Evolutionary conservation across 2,113 vertebrate genomes (phyloP), one percentile per base, ranked within the genome.

Genomic region (Phasianus colchicus): DNA sequence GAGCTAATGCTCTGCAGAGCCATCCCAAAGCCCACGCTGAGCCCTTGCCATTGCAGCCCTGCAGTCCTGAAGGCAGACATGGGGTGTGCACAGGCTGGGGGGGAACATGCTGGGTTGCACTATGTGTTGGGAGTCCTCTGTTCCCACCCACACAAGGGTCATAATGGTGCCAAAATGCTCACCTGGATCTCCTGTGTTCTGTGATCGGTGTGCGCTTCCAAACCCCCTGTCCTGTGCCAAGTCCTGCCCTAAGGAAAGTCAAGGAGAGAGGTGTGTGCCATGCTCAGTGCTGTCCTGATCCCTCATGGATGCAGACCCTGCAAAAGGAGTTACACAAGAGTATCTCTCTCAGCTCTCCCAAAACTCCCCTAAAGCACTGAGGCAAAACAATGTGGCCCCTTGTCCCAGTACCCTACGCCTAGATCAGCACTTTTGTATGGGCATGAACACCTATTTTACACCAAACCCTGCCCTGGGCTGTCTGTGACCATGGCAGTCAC

Each of bases 191-290:
- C 40, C 54, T 54, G 60, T 50, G 20, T 47, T 72, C 42, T 89
- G 27, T 22, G 9, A 24, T n/a, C 52, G 3, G 13, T 9, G 7
- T 69, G 38, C 54, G 48, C 34, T 71, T 3, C 25, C 16, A 40
- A 65, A 64, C 43, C 43, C 40, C 34, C 8, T 4, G 11, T 79
- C 43, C 36, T 40, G 63, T 10, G 22, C 42, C 43, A 42, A 17
- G 14, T 71, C 32, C 34, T 87, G 36, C 6, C 3, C 47, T 27
- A 15, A 55, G 45, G 30, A 55, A 69, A 52, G 29, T 4, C 0
- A 0, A 13, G 15, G 36, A 27, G 20, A 0, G 9, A 36, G n/a
- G 11, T 13, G 6, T 1, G 0, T 25, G 22, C 29, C 43, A 45
- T 58, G 6, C 2, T 0, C 6, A 55, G 21, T 43, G 36, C 29